Evolutionary conservation across 2,888 invertebrate species (phyloP).

Genomic region (Ptychoptera albimana): DNA sequence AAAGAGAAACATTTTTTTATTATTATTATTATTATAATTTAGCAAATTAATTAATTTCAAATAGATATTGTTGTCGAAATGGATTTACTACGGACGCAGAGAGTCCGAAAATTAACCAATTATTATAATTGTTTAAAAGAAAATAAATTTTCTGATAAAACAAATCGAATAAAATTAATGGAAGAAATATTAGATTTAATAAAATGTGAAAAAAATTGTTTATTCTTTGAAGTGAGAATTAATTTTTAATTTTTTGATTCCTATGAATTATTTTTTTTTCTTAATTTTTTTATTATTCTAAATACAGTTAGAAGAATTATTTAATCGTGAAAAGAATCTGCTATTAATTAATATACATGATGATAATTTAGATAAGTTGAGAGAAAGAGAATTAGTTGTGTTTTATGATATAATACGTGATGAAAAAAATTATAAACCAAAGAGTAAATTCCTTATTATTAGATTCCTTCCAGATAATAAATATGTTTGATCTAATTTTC

Average conservation of each 20-base stretch:
- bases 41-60: neutral
- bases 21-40: neutral
- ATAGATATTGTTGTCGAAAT: constrained; percentile 45
- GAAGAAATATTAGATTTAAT: constrained; percentile 49
- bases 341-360: constrained; percentile 18
- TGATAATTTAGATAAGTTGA: constrained; percentile 23
- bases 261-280: neutral
- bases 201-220: constrained; percentile 7
- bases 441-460: constrained; percentile 14
- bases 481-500: neutral
- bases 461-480: neutral
- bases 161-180: constrained; percentile 53
- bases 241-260: neutral
- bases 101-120: constrained; percentile 56
- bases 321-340: constrained; percentile 26
- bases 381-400: constrained; percentile 22
- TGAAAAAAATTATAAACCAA: constrained; percentile 15
- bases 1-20: neutral
- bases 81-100: constrained; percentile 67
- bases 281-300: neutral
- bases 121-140: constrained; percentile 50
- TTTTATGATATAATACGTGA: constrained; percentile 26
- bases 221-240: neutral
- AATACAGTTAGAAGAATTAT: constrained; percentile 21
- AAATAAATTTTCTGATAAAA: constrained; percentile 33